Percentiles rank a stretch among this genome's conserved stretches.
phyloP scores from a whole-genome alignment of 2,113 vertebrate genomes.

The Gymnogyps californianus region DNA sequence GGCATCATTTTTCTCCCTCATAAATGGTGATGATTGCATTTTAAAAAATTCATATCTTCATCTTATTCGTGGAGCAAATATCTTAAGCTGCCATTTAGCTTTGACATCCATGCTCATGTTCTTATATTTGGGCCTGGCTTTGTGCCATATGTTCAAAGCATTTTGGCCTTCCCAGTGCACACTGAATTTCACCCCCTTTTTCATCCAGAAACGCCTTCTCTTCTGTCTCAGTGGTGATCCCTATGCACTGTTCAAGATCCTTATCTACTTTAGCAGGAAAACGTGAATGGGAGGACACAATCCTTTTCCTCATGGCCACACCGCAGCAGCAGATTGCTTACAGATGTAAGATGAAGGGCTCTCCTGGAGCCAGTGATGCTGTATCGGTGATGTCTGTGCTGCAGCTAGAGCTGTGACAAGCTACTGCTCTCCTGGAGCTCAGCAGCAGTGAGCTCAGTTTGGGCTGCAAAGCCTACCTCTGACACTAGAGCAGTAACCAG shows the following conservation, averaged over 20 bases:
- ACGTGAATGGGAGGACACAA: neutral
- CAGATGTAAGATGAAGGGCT: neutral
- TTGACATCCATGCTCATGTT: neutral
- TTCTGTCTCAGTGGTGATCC: neutral
- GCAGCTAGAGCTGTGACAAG: neutral
- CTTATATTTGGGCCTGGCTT: neutral
- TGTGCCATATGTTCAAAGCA: neutral
- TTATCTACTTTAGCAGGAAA: neutral
- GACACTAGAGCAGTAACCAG: neutral
- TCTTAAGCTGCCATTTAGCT: slow-evolving; percentile 2
- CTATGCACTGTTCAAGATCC: neutral
- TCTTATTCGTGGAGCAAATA: neutral
- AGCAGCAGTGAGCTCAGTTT: neutral
- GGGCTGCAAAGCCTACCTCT: neutral
- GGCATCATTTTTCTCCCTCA: neutral
- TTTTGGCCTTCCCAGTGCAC: neutral
- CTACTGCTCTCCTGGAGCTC: neutral
- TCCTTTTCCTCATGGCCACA: neutral
- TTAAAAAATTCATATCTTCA: neutral
- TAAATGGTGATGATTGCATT: neutral
- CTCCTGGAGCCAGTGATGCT: neutral
- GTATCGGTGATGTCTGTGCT: neutral
- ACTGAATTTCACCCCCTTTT: neutral
- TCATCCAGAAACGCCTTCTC: neutral
- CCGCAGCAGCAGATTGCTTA: neutral